Conservation (phyloP, 2,797 vertebrate genomes). For the Hydrophis major region DNA sequence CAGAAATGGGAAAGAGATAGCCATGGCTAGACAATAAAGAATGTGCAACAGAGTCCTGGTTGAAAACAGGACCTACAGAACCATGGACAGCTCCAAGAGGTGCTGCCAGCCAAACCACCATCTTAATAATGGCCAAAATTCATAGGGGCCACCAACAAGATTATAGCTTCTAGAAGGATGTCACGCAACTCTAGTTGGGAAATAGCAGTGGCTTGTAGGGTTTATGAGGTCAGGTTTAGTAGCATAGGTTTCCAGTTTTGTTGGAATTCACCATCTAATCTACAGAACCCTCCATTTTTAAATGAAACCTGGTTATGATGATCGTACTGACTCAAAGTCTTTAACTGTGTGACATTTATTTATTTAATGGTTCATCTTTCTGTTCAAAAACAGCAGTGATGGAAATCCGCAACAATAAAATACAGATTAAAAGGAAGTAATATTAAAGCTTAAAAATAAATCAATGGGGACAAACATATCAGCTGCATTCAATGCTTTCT, state of each 20-base stretch:
- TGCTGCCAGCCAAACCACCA: neutral
- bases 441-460: neutral
- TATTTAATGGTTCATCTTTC: neutral
- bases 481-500: neutral
- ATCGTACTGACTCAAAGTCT: neutral
- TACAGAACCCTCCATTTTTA: neutral
- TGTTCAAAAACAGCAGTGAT: neutral
- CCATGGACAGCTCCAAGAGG: neutral
- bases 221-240: neutral
- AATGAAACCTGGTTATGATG: neutral
- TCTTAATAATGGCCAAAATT: neutral
- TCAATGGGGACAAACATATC: neutral
- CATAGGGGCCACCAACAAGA: too few relatives aligned
- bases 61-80: neutral
- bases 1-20: neutral
- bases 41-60: too few relatives aligned
- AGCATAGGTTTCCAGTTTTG: neutral
- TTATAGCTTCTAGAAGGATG: neutral
- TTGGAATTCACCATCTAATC: neutral
- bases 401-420: neutral
- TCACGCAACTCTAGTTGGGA: neutral
- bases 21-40: neutral
- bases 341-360: neutral
- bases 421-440: neutral
- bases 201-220: neutral